Evolutionary conservation across 2,888 invertebrate genomes (phyloP), one percentile per base, ranked within the genome.

Genomic region (Cyrtodaria siliqua): DNA sequence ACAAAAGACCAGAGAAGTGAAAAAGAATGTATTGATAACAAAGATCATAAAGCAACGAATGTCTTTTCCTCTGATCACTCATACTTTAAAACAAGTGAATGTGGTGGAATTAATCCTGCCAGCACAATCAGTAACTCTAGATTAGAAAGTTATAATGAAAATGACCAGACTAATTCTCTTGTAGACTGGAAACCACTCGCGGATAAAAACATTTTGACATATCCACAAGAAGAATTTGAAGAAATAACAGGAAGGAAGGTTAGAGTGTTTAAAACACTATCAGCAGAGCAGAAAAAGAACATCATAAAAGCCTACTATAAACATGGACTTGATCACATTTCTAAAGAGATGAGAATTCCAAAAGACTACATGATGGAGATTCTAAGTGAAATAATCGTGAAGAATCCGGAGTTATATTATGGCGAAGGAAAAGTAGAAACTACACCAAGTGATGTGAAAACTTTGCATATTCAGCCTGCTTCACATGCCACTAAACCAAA

Each of bases 191-290:
- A 24, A 18, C 50, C 49, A 40, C n/a, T 26, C n/a, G 40, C 24
- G 2, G 23, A 50, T 3, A 23, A 8, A 20, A 20, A 49, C 12
- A 9, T 24, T 29, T 18, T 67, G 2, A 40, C 57, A 4, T 49
- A 29, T 42, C 49, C 67, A 16, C 26, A 59, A 59, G 20, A 20
- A 26, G 18, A 33, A 27, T 67, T 49, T 49, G 49, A 33, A 9
- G 14, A n/a, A 26, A 20, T 62, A 44, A 61, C 61, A 18, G 69
- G 69, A 2, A 44, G 56, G 20, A 33, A 27, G 29, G 26, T 69
- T 3, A 55, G 52, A 29, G 47, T 60, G 0, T 49, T 60, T 18
- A 27, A 29, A 29, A 27, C 14, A 14, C 29, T 49, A 14, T 18
- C 60, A n/a, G 47, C 2, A 2, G 29, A 60, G 2, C 12, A 60